These are phyloP conservation scores for Anagyrus pseudococci DNA, from an alignment of 2,888 invertebrate genomes.

Conservation along the genomic window DNA sequence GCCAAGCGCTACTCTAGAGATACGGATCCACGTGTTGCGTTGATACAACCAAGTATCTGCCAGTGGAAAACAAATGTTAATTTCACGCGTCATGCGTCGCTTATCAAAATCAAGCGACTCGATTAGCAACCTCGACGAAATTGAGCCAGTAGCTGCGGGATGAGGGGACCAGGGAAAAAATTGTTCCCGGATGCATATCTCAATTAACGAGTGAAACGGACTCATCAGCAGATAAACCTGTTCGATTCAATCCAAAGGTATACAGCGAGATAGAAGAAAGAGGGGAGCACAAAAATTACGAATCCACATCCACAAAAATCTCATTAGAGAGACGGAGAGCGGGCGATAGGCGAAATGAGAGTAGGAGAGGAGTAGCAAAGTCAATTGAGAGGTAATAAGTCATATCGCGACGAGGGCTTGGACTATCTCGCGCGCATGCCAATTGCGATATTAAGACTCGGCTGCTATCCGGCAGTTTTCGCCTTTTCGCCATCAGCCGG, in stretches of 20 bases:
- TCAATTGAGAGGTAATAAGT: too few species aligned
- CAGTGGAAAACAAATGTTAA: too few species aligned
- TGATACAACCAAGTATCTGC: too few species aligned
- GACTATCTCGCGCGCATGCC: too few species aligned
- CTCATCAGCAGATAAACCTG: conserved; percentile 35
- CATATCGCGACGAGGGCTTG: too few species aligned
- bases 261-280: conserved; percentile 22
- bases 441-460: too few species aligned
- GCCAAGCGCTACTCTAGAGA: too few species aligned
- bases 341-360: too few species aligned
- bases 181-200: neutral
- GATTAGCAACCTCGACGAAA: neutral
- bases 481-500: too few species aligned
- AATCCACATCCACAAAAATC: conserved; percentile 16
- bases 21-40: too few species aligned
- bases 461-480: too few species aligned
- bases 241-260: conserved; percentile 24
- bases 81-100: neutral
- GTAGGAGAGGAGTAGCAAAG: too few species aligned
- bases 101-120: neutral
- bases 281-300: neutral
- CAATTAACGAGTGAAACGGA: conserved; percentile 29
- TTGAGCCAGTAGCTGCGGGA: neutral
- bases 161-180: neutral
- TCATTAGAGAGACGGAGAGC: conserved; percentile 21